phyloP scores from a whole-genome alignment of 2,888 invertebrate species.

The Eupithecia subumbrata region DNA sequence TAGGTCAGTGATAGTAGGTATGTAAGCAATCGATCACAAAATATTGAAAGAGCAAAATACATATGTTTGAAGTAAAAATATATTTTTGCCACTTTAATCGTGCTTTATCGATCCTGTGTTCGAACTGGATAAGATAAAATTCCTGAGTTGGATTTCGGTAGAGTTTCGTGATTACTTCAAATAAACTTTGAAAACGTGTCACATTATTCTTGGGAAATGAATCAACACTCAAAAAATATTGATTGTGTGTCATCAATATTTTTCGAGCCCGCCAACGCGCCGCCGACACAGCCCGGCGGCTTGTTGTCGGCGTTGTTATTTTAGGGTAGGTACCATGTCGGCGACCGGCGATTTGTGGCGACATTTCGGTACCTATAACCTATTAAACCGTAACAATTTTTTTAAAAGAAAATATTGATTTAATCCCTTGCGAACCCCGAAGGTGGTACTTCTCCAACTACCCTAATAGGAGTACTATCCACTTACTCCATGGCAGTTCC shows the following conservation, averaged over 20 bases:
- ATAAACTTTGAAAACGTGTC: neutral
- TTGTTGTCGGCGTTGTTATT: too few relatives aligned
- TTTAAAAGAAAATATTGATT: neutral
- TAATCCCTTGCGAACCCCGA: constrained; percentile 25
- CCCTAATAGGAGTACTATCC: constrained; percentile 34
- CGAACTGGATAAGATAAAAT: constrained; percentile 7
- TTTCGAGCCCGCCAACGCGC: too few relatives aligned
- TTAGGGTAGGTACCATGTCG: too few relatives aligned
- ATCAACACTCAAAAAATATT: neutral
- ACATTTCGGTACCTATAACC: neutral
- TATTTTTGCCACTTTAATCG: neutral
- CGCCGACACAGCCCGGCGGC: too few relatives aligned
- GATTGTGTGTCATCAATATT: too few relatives aligned
- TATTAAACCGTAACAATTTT: neutral
- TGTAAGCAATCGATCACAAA: neutral
- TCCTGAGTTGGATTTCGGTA: neutral
- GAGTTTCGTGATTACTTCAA: neutral
- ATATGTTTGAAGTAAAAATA: neutral
- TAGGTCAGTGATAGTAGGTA: neutral
- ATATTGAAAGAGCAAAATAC: neutral
- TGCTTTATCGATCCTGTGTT: neutral
- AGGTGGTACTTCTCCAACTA: constrained; percentile 62
- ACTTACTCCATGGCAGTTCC: constrained; percentile 82
- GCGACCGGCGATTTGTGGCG: too few relatives aligned
- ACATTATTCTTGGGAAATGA: neutral